Evolutionary conservation across 1,140 invertebrate genomes (phyloP).

Genomic region (Cylas formicarius): DNA sequence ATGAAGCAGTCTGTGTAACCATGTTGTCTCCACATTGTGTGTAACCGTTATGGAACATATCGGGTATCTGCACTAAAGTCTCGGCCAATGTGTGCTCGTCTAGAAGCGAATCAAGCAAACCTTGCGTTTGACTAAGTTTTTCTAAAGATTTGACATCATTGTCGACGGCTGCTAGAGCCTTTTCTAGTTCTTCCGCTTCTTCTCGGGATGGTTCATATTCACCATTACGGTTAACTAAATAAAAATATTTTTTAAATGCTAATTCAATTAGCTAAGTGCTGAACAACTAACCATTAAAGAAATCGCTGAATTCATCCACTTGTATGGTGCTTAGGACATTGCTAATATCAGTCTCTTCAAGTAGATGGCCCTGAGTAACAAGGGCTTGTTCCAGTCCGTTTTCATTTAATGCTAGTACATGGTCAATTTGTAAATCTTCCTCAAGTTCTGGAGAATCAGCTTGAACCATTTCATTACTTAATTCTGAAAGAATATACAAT

Average conservation of each 20-base stretch:
- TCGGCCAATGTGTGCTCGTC: constrained; percentile 38
- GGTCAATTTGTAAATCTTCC: constrained; percentile 39
- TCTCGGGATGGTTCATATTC: constrained; percentile 65
- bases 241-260: constrained; percentile 9
- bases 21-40: constrained; percentile 37
- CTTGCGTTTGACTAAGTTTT: constrained; percentile 60
- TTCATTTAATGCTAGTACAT: constrained; percentile 38
- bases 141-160: constrained; percentile 69
- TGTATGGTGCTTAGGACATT: constrained; percentile 84
- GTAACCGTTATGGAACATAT: constrained; percentile 40
- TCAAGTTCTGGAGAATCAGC: constrained; percentile 32
- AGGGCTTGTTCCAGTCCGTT: constrained; percentile 36
- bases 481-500: constrained; percentile 15
- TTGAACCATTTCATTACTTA: constrained; percentile 33
- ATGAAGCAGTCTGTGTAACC: constrained; percentile 36
- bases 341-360: constrained; percentile 80
- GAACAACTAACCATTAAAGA: constrained; percentile 55
- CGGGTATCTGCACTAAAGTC: constrained; percentile 38
- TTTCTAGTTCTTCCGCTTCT: constrained; percentile 76
- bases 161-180: constrained; percentile 73
- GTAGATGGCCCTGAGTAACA: constrained; percentile 42
- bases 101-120: constrained; percentile 45
- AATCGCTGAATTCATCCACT: constrained; percentile 84
- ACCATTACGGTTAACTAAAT: constrained; percentile 61
- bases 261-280: constrained; percentile 8